Evolutionary conservation across 2,113 vertebrate species (phyloP).

Genomic region (Oxyruncus cristatus): DNA sequence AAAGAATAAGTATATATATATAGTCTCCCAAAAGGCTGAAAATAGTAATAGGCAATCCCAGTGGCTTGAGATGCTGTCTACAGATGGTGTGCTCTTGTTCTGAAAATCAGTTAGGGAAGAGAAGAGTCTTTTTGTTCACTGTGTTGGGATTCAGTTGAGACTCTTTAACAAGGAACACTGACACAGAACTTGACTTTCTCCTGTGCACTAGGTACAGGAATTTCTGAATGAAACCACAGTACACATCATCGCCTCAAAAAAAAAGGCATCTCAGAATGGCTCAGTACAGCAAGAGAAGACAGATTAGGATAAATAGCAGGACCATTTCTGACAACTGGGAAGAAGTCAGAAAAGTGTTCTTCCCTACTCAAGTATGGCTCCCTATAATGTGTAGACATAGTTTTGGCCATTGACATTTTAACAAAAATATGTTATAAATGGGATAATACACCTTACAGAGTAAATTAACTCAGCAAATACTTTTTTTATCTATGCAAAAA

Average conservation of each 20-base stretch:
- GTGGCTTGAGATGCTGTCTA: neutral
- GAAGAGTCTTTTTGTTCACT: neutral
- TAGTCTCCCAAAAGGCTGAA: neutral
- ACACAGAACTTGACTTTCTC: neutral
- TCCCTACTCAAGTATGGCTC: neutral
- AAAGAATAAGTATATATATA: neutral
- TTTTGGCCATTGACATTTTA: neutral
- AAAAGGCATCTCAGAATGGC: fast-evolving
- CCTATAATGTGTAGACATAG: neutral
- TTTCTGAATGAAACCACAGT: neutral
- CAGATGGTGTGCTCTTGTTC: neutral
- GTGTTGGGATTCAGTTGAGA: neutral
- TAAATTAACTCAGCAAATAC: neutral
- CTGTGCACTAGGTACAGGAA: neutral
- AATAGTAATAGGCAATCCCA: neutral
- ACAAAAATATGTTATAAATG: neutral
- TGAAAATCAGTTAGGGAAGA: neutral
- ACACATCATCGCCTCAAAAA: neutral
- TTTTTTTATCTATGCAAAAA: neutral
- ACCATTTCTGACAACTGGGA: neutral
- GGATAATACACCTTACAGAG: neutral
- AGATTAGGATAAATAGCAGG: neutral
- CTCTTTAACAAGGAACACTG: neutral
- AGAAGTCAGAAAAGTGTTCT: neutral
- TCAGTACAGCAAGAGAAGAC: neutral